phyloP scores from a whole-genome alignment of 2,888 invertebrate genomes.

The Sesamia inferens region DNA sequence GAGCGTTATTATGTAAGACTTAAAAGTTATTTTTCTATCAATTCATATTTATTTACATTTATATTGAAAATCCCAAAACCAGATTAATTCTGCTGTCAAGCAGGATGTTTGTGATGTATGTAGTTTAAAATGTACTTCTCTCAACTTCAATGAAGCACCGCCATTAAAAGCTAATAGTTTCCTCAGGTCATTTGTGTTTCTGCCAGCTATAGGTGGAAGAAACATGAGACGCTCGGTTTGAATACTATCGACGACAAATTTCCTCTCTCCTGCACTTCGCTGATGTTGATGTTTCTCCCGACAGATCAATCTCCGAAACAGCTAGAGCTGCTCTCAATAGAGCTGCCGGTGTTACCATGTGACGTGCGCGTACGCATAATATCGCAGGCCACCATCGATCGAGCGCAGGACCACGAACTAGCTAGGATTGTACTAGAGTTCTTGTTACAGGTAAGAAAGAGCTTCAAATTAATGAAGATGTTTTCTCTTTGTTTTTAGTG shows the following conservation, averaged over 20 bases:
- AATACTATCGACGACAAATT: not conserved
- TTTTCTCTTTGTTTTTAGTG: not conserved
- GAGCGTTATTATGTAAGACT: too few relatives aligned
- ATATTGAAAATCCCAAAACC: too few relatives aligned
- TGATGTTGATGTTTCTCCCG: not conserved
- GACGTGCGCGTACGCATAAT: constrained; percentile 68
- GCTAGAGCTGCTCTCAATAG: constrained; percentile 66
- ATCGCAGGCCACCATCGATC: constrained; percentile 71
- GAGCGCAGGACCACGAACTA: constrained; percentile 72
- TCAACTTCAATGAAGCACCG: too few relatives aligned
- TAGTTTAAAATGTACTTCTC: too few relatives aligned
- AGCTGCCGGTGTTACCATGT: constrained; percentile 69
- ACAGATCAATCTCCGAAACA: constrained; percentile 68
- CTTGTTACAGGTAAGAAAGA: constrained; percentile 75
- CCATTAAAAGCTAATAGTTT: too few relatives aligned
- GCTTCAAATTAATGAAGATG: not conserved
- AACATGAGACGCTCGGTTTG: too few relatives aligned
- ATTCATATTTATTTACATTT: too few relatives aligned
- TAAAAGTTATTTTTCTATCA: too few relatives aligned
- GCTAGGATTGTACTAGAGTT: constrained; percentile 78
- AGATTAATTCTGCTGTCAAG: too few relatives aligned
- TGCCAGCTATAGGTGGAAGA: too few relatives aligned
- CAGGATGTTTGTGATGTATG: too few relatives aligned
- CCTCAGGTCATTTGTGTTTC: too few relatives aligned
- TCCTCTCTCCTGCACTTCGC: not conserved